Evolutionary conservation across 2,797 vertebrate genomes (phyloP), one percentile per base, ranked within the genome.

Genomic region (Helicolenus hilgendorfi): DNA sequence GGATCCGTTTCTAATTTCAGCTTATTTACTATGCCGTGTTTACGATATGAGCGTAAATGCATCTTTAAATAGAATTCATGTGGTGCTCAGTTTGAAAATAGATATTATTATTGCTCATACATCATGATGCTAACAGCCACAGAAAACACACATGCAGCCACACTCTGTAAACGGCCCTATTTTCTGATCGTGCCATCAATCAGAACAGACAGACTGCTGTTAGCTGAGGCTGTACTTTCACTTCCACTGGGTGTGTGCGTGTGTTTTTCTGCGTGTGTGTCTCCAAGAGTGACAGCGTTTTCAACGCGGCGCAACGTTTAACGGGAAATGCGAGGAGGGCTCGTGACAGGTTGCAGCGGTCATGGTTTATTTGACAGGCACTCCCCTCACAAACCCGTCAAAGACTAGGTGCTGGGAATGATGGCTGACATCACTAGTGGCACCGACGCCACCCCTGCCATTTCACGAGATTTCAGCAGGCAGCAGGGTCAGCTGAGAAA

Each of bases 301-400:
- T 91, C 92, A 88, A 92, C 85, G 62, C 84, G 64, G 86, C 70
- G 27, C 63, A 93, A 72, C 90, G 9, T 91, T 93, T 83, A 94
- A 91, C 53, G 73, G 84, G 72, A 38, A 90, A 86, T 79, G 84
- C 14, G 63, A 31, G 26, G 74, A 68, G 84, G 75, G 84, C 77
- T 83, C 24, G 1, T 94, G 94, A 89, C 94, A 94, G 91, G 93
- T 89, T 92, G 92, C 92, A 79, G 77, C n/a, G 77, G 90, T 93
- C 93, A 86, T 87, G 90, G 81, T 94, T 94, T 95, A 92, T 93
- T 93, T 92, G 94, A 95, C 94, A 92, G 89, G 71, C 65, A 53
- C 62, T 79, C 67, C 64, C 65, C 59, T 81, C 84, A 20, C 81
- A 81, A 55, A 26, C 62, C 60, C 33, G 29, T 83, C 78, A 71